These are phyloP conservation scores for Bombus haemorrhoidalis DNA, from an alignment of 1,140 invertebrate species.

Conservation along the genomic window DNA sequence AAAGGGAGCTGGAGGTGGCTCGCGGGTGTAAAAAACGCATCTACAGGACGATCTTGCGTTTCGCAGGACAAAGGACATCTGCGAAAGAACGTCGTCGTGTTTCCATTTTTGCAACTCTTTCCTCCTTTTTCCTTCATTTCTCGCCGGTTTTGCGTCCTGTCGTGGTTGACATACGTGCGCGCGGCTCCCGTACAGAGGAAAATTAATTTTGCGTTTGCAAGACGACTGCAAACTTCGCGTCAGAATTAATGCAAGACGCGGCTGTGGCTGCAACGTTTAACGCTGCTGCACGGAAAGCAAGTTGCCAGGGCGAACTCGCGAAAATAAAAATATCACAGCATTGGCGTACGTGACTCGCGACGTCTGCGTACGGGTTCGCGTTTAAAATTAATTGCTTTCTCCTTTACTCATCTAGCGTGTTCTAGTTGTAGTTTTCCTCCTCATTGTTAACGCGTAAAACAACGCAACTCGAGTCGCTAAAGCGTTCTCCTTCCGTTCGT, in stretches of 20 bases:
- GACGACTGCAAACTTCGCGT: slow-evolving; percentile 25
- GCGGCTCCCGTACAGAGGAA: background rate
- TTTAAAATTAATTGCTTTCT: slow-evolving; percentile 39
- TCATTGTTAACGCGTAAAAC: background rate
- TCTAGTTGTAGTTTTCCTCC: background rate
- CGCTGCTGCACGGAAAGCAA: background rate
- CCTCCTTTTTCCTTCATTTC: background rate
- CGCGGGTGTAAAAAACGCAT: background rate
- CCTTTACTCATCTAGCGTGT: background rate
- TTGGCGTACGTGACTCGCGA: background rate
- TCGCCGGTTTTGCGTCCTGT: background rate
- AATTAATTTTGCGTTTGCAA: slow-evolving; percentile 48
- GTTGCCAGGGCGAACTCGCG: background rate
- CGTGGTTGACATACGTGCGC: background rate
- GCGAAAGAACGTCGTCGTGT: background rate
- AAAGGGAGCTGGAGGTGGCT: background rate
- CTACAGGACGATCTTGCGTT: slow-evolving; percentile 24
- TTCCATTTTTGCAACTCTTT: slow-evolving; percentile 15
- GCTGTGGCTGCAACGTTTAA: background rate
- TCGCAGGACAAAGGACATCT: slow-evolving; percentile 8
- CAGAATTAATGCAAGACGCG: slow-evolving; percentile 30
- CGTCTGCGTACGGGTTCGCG: background rate
- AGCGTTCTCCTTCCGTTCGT: background rate
- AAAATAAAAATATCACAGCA: slow-evolving; percentile 20
- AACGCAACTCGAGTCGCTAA: background rate